A percentile compares a stretch with the other conserved stretches of the same genome.
Conservation (phyloP, 2,797 vertebrate species). For the Spondyliosoma cantharus region DNA sequence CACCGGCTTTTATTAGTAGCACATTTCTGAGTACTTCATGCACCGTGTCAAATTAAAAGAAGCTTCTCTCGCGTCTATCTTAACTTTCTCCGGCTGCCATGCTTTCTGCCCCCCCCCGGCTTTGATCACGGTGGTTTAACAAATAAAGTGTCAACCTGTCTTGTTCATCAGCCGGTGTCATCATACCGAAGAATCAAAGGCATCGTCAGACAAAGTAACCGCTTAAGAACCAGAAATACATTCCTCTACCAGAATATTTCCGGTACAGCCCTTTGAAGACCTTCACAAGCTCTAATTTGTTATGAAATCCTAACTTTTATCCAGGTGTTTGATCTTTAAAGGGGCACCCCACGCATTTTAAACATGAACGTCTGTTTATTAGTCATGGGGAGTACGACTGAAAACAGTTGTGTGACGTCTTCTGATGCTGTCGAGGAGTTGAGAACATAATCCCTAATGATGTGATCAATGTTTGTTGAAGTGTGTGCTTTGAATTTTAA, state of each 20-base stretch:
- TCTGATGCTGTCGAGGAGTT: background rate
- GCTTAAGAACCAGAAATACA: constrained; percentile 21
- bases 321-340: constrained; percentile 46
- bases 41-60: constrained; percentile 43
- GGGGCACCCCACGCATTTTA: constrained; percentile 5
- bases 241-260: constrained; percentile 16
- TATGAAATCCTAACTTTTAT: constrained; percentile 40
- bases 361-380: constrained; percentile 3
- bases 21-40: constrained; percentile 21
- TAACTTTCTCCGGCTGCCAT: constrained; percentile 24
- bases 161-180: constrained; percentile 43
- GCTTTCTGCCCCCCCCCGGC: background rate
- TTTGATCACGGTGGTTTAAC: constrained; percentile 53
- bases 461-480: background rate
- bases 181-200: constrained; percentile 30
- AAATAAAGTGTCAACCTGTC: constrained; percentile 53
- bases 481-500: background rate
- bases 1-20: constrained; percentile 44
- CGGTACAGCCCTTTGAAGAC: constrained; percentile 28
- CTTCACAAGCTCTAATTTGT: constrained; percentile 21
- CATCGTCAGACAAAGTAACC: constrained; percentile 28
- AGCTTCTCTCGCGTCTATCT: constrained; percentile 8
- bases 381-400: background rate
- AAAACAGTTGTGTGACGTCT: background rate
- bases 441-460: background rate